Percentiles rank a stretch among this genome's conserved stretches.
Conservation (phyloP, 2,888 invertebrate genomes). For the Cremastobaeus sp. region DNA sequence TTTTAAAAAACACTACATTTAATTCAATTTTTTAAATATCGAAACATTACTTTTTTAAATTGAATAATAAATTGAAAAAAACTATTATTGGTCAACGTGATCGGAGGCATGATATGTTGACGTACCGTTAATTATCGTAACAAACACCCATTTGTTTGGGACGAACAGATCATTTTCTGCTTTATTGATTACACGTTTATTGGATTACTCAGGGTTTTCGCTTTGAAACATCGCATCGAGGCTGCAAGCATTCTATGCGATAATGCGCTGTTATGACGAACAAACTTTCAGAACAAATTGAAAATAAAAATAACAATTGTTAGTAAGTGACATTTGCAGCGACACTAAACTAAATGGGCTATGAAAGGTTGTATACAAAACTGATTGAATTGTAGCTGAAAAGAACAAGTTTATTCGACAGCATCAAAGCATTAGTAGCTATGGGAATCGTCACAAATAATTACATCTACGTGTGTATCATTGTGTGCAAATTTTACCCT, state of each 20-base stretch:
- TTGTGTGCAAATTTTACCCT: conserved; percentile 68
- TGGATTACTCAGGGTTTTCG: conserved; percentile 14
- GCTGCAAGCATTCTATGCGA: conserved; percentile 62
- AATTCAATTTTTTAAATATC: too few species aligned
- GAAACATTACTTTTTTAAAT: too few species aligned
- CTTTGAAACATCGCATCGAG: conserved; percentile 72
- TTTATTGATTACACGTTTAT: conserved; percentile 23
- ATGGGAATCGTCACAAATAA: not conserved
- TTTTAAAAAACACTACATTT: too few species aligned
- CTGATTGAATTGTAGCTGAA: conserved; percentile 6
- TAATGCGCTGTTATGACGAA: conserved; percentile 13
- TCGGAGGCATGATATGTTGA: too few species aligned
- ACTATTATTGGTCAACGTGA: too few species aligned
- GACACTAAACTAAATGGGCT: too few species aligned
- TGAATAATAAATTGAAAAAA: too few species aligned
- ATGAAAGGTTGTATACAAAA: too few species aligned
- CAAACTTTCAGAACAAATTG: conserved; percentile 13
- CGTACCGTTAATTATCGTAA: conserved; percentile 5
- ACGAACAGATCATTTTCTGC: conserved; percentile 13
- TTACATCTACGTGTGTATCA: not conserved
- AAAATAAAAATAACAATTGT: conserved; percentile 13
- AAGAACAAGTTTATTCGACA: not conserved
- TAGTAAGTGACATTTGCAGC: too few species aligned
- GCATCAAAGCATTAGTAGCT: conserved; percentile 6
- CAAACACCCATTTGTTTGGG: conserved; percentile 9